Conservation (phyloP, 1,140 invertebrate species). For the Drosophila takahashii region DNA sequence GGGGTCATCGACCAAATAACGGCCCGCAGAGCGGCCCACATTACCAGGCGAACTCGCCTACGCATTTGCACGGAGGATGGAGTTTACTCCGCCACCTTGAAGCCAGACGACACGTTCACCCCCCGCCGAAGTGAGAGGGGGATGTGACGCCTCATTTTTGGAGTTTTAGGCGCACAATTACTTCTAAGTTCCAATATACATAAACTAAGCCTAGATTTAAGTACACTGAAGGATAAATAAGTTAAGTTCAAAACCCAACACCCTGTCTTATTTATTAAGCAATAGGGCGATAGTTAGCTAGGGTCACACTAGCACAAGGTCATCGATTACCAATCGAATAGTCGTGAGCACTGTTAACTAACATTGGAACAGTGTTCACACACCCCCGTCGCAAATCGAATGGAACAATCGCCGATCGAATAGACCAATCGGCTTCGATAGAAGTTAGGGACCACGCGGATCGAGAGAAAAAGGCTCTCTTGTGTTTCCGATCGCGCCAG, state of each 20-base stretch:
- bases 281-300: not conserved
- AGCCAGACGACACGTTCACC: not conserved
- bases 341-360: too few relatives aligned
- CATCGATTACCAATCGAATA: too few relatives aligned
- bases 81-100: not conserved
- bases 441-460: too few relatives aligned
- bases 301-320: not conserved
- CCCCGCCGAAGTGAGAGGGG: not conserved
- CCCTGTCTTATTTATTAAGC: slow-evolving; percentile 1
- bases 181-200: too few relatives aligned
- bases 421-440: too few relatives aligned
- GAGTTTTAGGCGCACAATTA: too few relatives aligned
- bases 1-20: too few relatives aligned
- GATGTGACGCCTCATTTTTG: not conserved
- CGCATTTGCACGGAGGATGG: not conserved
- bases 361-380: too few relatives aligned
- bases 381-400: too few relatives aligned
- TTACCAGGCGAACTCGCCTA: not conserved
- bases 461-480: too few relatives aligned
- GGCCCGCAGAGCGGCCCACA: not conserved
- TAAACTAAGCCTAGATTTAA: too few relatives aligned
- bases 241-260: slow-evolving; percentile 1
- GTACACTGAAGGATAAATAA: not conserved
- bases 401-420: too few relatives aligned
- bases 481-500: not conserved